Conservation (phyloP, 1,140 invertebrate genomes). For the Formica exsecta region DNA sequence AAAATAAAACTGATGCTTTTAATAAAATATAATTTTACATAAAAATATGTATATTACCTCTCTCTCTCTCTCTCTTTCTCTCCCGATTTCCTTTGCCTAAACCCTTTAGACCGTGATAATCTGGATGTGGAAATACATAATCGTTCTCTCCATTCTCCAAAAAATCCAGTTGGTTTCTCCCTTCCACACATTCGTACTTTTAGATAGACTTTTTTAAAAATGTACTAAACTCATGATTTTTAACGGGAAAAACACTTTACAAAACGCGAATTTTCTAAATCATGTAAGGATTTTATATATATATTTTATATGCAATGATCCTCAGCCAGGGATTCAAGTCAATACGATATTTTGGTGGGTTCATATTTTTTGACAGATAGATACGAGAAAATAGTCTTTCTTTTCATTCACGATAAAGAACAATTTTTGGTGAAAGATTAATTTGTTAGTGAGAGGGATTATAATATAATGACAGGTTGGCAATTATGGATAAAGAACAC, state of each 20-base stretch:
- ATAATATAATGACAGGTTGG: background rate
- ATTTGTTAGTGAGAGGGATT: background rate
- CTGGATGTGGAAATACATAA: conserved; percentile 27
- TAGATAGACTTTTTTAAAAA: conserved; percentile 26
- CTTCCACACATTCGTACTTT: conserved; percentile 9
- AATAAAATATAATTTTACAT: background rate
- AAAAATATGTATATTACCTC: background rate
- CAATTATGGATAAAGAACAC: conserved; percentile 3
- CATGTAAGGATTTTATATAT: background rate
- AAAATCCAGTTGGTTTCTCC: conserved; percentile 23
- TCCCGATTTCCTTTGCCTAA: conserved; percentile 20
- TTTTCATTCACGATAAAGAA: background rate
- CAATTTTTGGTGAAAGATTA: background rate
- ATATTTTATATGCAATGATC: conserved; percentile 5
- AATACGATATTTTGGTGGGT: background rate
- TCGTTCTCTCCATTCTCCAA: background rate
- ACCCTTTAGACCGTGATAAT: conserved; percentile 75
- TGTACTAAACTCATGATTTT: background rate
- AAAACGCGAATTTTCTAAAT: background rate
- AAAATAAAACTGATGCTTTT: background rate
- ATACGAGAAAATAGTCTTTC: background rate
- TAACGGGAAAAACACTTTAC: background rate
- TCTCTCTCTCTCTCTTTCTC: conserved; percentile 26
- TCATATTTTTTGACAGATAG: too few species aligned
- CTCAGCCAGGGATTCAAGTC: background rate